Conservation (phyloP, 2,113 vertebrate species). For the Forbesichthys agassizii region DNA sequence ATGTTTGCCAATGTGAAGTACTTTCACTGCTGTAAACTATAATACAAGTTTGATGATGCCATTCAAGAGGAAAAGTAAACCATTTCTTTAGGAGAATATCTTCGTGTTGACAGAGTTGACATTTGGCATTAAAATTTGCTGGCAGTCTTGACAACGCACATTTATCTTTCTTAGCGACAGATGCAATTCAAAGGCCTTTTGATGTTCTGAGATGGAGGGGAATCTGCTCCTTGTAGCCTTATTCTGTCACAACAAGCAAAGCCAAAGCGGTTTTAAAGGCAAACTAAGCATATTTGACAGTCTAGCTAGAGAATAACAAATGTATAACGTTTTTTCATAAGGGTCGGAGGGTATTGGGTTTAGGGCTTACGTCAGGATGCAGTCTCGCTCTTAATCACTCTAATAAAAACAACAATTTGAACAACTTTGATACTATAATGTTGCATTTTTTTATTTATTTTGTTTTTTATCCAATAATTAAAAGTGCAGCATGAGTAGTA, state of each 20-base stretch:
- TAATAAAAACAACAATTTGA: too few relatives aligned
- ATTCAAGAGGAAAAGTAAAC: conserved; percentile 55
- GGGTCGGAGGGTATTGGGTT: conserved; percentile 40
- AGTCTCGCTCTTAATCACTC: too few relatives aligned
- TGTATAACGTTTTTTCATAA: conserved; percentile 28
- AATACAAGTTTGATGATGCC: too few relatives aligned
- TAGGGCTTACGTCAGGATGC: background rate
- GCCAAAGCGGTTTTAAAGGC: conserved; percentile 58
- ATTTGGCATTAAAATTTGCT: conserved; percentile 60
- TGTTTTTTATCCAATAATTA: too few relatives aligned
- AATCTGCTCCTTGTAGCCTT: conserved; percentile 67
- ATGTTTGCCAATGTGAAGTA: too few relatives aligned
- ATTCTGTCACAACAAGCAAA: conserved; percentile 74
- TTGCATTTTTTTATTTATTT: too few relatives aligned
- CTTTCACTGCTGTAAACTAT: too few relatives aligned
- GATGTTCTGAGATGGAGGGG: conserved; percentile 66
- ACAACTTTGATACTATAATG: too few relatives aligned
- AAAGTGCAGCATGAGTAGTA: too few relatives aligned
- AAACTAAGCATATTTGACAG: conserved; percentile 68
- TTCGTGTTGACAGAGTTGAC: conserved; percentile 56
- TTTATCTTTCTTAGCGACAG: conserved; percentile 68
- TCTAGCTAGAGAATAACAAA: conserved; percentile 54
- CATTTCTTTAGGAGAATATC: conserved; percentile 61
- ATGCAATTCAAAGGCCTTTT: conserved; percentile 70
- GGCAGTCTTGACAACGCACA: conserved; percentile 58